These are phyloP conservation scores for Aphidius gifuensis DNA, from an alignment of 1,140 invertebrate genomes.

Conservation along the genomic window DNA sequence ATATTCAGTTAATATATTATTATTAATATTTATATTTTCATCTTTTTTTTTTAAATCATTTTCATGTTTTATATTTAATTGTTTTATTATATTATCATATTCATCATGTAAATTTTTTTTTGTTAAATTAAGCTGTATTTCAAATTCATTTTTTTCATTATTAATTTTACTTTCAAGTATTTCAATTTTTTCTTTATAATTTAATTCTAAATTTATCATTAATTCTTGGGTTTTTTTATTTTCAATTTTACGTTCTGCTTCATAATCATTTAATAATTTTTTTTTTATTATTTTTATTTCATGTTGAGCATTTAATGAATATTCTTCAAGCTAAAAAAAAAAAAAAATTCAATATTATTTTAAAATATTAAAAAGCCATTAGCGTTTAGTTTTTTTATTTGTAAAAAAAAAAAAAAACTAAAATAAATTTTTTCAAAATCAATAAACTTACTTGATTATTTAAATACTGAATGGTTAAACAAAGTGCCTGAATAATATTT, in stretches of 20 bases:
- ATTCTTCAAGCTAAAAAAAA: constrained; percentile 61
- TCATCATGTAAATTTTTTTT: constrained; percentile 13
- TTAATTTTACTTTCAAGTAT: constrained; percentile 36
- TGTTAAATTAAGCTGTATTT: constrained; percentile 21
- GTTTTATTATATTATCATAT: constrained; percentile 30
- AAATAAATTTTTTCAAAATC: constrained; percentile 8
- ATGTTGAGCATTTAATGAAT: constrained; percentile 44
- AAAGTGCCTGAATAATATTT: constrained; percentile 63
- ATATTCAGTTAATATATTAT: background rate
- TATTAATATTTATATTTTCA: constrained; percentile 19
- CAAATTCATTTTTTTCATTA: constrained; percentile 39
- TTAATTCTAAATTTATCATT: constrained; percentile 36
- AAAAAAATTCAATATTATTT: background rate
- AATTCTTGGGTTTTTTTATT: constrained; percentile 50
- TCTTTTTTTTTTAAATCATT: constrained; percentile 32
- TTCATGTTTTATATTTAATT: constrained; percentile 39
- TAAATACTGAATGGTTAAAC: constrained; percentile 68
- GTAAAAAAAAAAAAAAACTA: background rate
- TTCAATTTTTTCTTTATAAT: too few relatives aligned
- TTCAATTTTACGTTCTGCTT: too few relatives aligned
- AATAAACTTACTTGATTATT: constrained; percentile 62
- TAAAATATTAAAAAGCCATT: too few relatives aligned
- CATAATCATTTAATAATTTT: too few relatives aligned
- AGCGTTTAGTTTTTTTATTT: too few relatives aligned
- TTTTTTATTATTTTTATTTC: too few relatives aligned